These are phyloP conservation scores for Tenodera sinensis DNA, from an alignment of 2,888 invertebrate species.

Conservation along the genomic window DNA sequence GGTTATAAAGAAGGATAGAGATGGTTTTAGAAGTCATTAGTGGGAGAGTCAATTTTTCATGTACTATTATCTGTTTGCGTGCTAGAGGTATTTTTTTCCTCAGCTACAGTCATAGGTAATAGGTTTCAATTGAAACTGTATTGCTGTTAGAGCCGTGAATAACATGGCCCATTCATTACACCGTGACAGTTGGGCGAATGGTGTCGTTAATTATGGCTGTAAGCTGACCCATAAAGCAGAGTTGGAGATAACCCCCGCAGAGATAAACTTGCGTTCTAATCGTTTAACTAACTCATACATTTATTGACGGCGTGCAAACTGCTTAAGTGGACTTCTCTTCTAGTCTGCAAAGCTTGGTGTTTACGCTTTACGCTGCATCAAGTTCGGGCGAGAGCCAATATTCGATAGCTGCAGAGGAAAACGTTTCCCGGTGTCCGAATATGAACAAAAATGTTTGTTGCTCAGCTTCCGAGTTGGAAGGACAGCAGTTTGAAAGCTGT, in stretches of 20 bases:
- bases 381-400: too few species aligned
- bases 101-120: neutral
- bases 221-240: neutral
- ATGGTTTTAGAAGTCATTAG: too few species aligned
- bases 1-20: too few species aligned
- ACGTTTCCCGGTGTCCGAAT: too few species aligned
- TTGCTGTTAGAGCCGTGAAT: neutral
- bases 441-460: too few species aligned
- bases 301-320: neutral
- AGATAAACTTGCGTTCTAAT: neutral
- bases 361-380: too few species aligned
- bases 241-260: neutral
- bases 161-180: neutral
- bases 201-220: neutral
- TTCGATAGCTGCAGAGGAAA: too few species aligned
- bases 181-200: neutral
- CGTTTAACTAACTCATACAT: neutral
- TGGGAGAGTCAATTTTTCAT: neutral
- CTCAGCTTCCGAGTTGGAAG: too few species aligned
- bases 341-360: neutral
- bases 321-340: neutral
- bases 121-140: neutral
- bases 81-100: neutral
- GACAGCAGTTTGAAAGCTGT: too few species aligned
- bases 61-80: neutral